Evolutionary conservation across 2,113 vertebrate species (phyloP).

Genomic region (Lamprologus sp.): DNA sequence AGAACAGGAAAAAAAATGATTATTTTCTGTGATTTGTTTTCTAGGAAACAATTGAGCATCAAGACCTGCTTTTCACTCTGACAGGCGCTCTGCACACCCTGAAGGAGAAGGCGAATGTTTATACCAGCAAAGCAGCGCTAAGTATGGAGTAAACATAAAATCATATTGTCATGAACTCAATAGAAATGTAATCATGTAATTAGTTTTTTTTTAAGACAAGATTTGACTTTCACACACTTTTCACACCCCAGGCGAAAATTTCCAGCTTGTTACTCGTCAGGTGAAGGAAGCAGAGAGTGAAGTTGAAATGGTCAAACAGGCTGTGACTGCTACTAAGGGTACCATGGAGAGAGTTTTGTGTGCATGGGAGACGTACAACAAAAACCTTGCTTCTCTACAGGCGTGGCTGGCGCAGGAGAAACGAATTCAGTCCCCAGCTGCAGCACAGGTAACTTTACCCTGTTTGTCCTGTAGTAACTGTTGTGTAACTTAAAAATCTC

Average conservation of each 20-base stretch:
- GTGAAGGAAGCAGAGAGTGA: slow-evolving; percentile 25
- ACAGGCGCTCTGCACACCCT: slow-evolving; percentile 14
- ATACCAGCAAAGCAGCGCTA: slow-evolving; percentile 25
- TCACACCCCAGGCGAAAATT: neutral
- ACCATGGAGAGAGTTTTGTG: slow-evolving; percentile 22
- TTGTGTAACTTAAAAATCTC: neutral
- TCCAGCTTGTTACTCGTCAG: neutral
- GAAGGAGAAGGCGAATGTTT: slow-evolving; percentile 3
- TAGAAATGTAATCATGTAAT: neutral
- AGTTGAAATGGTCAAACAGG: neutral
- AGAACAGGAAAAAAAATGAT: neutral
- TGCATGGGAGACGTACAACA: slow-evolving; percentile 23
- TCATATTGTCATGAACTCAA: neutral
- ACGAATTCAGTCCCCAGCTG: neutral
- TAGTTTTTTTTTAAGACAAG: neutral
- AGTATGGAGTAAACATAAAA: neutral
- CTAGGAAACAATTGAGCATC: slow-evolving; percentile 25
- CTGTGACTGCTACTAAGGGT: neutral
- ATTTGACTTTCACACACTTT: neutral
- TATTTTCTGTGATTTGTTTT: neutral
- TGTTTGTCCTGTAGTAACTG: neutral
- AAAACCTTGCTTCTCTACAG: neutral
- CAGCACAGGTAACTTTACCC: neutral
- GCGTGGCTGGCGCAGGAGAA: neutral
- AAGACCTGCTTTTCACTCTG: slow-evolving; percentile 4